Evolutionary conservation across 2,113 vertebrate genomes (phyloP).

Genomic region (Petaurus breviceps): DNA sequence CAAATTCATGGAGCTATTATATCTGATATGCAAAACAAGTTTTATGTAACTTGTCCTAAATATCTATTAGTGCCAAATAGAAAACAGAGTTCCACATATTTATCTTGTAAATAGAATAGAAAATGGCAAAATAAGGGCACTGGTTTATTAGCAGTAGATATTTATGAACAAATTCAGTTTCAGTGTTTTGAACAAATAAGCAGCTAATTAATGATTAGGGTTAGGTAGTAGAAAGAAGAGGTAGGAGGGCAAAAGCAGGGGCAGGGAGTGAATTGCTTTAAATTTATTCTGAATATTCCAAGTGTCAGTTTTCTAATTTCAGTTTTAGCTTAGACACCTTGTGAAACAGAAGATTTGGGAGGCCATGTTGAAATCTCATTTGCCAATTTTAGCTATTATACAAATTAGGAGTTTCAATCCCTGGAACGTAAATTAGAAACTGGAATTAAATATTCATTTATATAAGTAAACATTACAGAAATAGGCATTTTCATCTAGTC

Average conservation of each 20-base stretch:
- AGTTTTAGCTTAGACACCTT: slow-evolving; percentile 34
- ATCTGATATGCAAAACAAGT: not conserved
- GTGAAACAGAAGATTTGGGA: slow-evolving; percentile 20
- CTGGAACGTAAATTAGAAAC: not conserved
- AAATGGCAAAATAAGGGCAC: not conserved
- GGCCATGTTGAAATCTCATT: not conserved
- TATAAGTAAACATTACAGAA: slow-evolving; percentile 13
- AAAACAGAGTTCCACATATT: slow-evolving; percentile 25
- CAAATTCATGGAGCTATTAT: not conserved
- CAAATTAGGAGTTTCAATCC: not conserved
- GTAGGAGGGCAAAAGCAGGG: not conserved
- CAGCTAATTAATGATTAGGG: slow-evolving; percentile 16
- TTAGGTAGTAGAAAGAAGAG: slow-evolving; percentile 33
- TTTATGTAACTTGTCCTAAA: not conserved
- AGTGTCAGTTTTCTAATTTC: slow-evolving; percentile 17
- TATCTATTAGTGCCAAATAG: not conserved
- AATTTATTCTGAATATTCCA: slow-evolving; percentile 20
- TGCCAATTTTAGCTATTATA: slow-evolving; percentile 28
- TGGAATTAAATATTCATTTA: not conserved
- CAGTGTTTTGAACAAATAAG: not conserved
- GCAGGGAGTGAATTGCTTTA: not conserved
- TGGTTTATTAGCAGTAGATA: slow-evolving; percentile 2
- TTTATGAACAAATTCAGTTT: slow-evolving; percentile 23
- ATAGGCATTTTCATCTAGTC: slow-evolving; percentile 12
- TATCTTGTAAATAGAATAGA: not conserved